Evolutionary conservation across 2,797 vertebrate genomes (phyloP), one percentile per base, ranked within the genome.

Genomic region (Schizopygopsis malacanthus): DNA sequence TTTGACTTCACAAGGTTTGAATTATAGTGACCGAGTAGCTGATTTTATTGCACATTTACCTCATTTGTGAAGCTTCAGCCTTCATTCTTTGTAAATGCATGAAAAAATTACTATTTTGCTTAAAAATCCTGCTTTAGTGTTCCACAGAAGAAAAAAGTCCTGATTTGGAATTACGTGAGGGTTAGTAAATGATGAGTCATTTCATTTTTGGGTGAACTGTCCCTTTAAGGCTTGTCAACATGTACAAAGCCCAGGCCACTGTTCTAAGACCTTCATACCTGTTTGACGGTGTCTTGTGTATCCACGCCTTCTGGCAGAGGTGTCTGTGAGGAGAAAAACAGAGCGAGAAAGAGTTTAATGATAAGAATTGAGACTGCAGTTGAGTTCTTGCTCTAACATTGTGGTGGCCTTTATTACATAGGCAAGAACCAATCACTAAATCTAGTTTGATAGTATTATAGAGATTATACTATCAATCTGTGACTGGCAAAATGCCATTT

Each of bases 241-340:
- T 41, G 45, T 69, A 25, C 33, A 18, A 63, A 79, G 47, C 10
- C 25, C 52, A 63, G 50, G 3, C 41, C 63, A 54, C 50, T 72
- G 52, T 81, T 79, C 72, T 20, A 73, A 43, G 79, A 63, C 56
- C 69, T 81, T 92, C 93, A 81, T 94, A 99, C 98, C 97, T 98
- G 97, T 88, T 97, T 97, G 89, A 97, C 96, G 1, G 94, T 93
- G 92, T 95, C 94, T 89, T 95, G 94, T 70, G 95, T 92, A 86
- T 95, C 89, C 88, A 94, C 86, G 45, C 94, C 91, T 87, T 96
- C 96, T 87, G 96, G 94, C 87, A 99, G 95, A 0, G 98, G 98
- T 0, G 97, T 99, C 98, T 99, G 90, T 13, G 87, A 92, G 79
- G 86, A 87, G 56, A 90, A 69, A 87, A 18, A 82, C 18, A 25